These are phyloP conservation scores for Leptocoma aspasia DNA, from an alignment of 2,113 vertebrate genomes.

Conservation along the genomic window DNA sequence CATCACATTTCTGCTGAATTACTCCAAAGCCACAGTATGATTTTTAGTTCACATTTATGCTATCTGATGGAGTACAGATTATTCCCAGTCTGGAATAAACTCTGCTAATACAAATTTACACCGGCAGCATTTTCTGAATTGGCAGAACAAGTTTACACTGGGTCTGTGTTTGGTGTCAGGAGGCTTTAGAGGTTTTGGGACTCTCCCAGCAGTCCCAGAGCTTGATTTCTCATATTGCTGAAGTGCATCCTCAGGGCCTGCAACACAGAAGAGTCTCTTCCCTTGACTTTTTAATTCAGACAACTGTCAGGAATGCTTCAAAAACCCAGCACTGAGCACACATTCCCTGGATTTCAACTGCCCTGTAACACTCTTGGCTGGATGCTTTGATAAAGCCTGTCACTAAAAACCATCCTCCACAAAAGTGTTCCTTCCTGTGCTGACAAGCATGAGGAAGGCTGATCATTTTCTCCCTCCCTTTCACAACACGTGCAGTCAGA, in stretches of 20 bases:
- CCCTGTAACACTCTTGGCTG: not conserved
- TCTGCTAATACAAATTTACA: not conserved
- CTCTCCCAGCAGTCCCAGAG: not conserved
- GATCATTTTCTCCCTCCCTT: not conserved
- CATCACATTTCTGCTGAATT: not conserved
- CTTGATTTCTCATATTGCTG: not conserved
- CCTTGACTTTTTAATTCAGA: not conserved
- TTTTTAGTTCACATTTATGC: not conserved
- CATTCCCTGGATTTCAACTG: not conserved
- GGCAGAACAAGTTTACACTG: conserved; percentile 9
- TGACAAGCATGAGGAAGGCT: not conserved
- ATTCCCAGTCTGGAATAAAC: not conserved
- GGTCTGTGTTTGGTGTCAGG: not conserved
- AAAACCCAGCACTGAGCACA: not conserved
- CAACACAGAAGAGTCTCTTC: not conserved
- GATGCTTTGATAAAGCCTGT: not conserved
- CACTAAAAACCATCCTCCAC: not conserved
- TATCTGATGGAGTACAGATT: not conserved
- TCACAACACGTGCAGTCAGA: not conserved
- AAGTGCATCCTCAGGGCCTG: not conserved
- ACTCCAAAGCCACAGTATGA: not conserved
- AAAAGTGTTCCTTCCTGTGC: not conserved
- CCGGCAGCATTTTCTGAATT: not conserved
- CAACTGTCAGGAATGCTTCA: not conserved
- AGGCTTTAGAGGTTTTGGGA: not conserved